phyloP scores from a whole-genome alignment of 2,113 vertebrate genomes.

The Stomatorhinus ivindoensis region DNA sequence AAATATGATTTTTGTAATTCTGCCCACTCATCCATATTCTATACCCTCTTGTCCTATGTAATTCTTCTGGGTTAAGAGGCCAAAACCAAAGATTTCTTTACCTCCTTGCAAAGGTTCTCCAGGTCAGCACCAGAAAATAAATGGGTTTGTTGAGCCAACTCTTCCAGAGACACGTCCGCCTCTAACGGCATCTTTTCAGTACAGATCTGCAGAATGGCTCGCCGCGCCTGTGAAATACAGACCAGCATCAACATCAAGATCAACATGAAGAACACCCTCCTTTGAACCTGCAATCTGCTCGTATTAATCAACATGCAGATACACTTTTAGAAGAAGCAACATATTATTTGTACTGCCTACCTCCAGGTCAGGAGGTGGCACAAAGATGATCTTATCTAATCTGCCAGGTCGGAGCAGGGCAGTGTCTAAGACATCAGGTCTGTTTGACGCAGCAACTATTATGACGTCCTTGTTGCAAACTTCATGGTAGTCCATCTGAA shows the following conservation, averaged over 20 bases:
- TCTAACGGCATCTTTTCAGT: conserved; percentile 66
- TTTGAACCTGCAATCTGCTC: background rate
- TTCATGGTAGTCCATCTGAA: conserved; percentile 72
- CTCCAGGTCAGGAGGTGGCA: conserved; percentile 83
- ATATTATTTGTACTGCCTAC: conserved; percentile 42
- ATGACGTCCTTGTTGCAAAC: conserved; percentile 73
- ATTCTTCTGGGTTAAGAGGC: background rate
- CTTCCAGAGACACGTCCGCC: conserved; percentile 65
- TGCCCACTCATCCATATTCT: background rate
- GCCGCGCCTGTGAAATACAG: conserved; percentile 65
- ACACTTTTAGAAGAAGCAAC: background rate
- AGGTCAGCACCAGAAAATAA: conserved; percentile 89
- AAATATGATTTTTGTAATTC: background rate
- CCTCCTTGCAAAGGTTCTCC: conserved; percentile 89
- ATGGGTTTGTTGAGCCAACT: conserved; percentile 61
- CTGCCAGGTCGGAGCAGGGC: conserved; percentile 88
- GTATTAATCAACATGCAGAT: background rate
- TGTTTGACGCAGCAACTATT: conserved; percentile 87
- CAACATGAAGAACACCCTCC: background rate
- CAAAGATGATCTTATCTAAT: conserved; percentile 80
- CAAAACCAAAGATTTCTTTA: conserved; percentile 35
- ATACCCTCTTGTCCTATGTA: background rate
- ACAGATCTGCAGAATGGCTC: conserved; percentile 73
- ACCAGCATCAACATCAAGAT: too few species aligned
- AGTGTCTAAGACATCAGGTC: conserved; percentile 80